Evolutionary conservation across 92 coral and sea anemone species (phyloP).

Genomic region (Muricea muricata): DNA sequence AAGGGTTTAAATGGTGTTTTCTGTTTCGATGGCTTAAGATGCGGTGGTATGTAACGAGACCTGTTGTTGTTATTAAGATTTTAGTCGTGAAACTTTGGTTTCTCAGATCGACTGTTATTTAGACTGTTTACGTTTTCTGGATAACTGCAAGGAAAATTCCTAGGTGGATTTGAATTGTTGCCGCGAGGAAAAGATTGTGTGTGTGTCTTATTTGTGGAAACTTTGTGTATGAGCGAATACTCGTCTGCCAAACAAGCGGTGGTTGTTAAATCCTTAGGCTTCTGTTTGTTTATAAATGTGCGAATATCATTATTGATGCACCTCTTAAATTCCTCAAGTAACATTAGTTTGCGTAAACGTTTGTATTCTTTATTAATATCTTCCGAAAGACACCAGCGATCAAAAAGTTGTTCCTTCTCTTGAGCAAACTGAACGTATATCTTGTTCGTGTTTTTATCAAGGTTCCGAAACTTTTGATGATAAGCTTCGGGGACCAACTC

Average conservation of each 20-base stretch:
- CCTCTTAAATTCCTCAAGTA: constrained; percentile 64
- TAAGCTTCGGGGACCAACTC: no score
- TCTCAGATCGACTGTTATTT: not conserved
- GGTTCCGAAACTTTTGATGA: constrained; percentile 61
- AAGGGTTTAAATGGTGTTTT: not conserved
- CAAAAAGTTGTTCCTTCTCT: constrained; percentile 57
- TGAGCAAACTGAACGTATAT: constrained; percentile 65
- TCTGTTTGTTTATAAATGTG: constrained; percentile 56
- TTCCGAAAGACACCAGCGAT: constrained; percentile 69
- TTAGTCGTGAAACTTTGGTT: not conserved
- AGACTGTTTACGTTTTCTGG: not conserved
- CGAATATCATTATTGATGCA: constrained; percentile 57
- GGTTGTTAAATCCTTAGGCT: constrained; percentile 47
- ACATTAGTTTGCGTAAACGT: constrained; percentile 58
- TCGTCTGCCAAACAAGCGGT: constrained; percentile 69
- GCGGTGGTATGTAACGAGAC: not conserved
- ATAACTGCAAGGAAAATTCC: not conserved
- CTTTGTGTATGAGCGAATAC: constrained; percentile 60
- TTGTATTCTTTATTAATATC: constrained; percentile 44
- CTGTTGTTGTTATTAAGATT: not conserved
- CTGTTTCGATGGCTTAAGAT: not conserved
- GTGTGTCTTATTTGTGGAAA: constrained; percentile 35
- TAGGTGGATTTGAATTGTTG: not conserved
- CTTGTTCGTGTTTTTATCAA: constrained; percentile 32
- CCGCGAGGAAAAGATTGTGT: not conserved